These are phyloP conservation scores for Odobenus rosmarus DNA, from an alignment of 2,113 vertebrate species.

Conservation along the genomic window DNA sequence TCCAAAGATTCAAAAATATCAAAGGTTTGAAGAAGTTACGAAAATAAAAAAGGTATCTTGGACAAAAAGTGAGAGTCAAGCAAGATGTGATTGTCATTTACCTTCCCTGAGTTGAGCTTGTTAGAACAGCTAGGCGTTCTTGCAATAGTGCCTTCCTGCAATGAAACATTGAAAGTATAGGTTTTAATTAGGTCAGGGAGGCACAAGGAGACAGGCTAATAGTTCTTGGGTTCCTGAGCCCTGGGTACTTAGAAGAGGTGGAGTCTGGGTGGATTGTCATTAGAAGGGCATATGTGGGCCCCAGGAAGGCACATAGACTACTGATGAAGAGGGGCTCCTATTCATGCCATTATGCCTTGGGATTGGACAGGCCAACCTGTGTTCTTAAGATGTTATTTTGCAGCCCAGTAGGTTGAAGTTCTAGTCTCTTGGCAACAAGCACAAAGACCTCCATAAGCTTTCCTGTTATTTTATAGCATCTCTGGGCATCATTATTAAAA, in stretches of 20 bases:
- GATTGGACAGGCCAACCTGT: neutral
- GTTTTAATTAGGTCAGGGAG: neutral
- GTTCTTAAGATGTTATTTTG: neutral
- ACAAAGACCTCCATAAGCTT: neutral
- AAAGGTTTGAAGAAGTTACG: neutral
- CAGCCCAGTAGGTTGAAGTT: neutral
- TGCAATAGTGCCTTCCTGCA: neutral
- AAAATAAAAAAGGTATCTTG: neutral
- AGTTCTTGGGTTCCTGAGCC: neutral
- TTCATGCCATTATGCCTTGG: neutral
- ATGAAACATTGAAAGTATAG: neutral
- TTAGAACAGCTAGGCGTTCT: neutral
- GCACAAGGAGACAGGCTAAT: neutral
- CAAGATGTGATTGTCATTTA: neutral
- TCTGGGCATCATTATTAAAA: slow-evolving; percentile 52
- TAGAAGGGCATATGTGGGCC: neutral
- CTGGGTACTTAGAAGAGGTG: neutral
- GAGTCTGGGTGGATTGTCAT: neutral
- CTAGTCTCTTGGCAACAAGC: slow-evolving; percentile 41
- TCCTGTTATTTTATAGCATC: slow-evolving; percentile 43
- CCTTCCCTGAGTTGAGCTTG: neutral
- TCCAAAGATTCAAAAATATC: neutral
- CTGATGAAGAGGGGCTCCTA: neutral
- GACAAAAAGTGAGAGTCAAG: neutral
- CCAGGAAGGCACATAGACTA: neutral